Evolutionary conservation across 2,113 vertebrate genomes (phyloP).

Genomic region (Clupea harengus): DNA sequence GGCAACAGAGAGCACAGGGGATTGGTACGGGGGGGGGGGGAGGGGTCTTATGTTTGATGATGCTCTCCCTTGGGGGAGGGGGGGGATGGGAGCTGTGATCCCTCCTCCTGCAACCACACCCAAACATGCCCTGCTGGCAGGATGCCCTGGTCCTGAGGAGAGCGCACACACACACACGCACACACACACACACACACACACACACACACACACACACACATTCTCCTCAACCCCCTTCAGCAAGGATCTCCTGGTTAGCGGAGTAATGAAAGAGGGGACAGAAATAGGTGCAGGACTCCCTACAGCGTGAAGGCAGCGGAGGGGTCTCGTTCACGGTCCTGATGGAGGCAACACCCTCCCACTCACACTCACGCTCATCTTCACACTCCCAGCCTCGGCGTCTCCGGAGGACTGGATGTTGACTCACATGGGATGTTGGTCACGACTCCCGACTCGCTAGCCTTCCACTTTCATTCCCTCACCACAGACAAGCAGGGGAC

Average conservation of each 20-base stretch:
- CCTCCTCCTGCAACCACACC: not conserved
- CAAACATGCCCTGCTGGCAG: not conserved
- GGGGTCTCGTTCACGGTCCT: not conserved
- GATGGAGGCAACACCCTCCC: not conserved
- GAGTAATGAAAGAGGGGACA: not conserved
- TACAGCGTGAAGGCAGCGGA: not conserved
- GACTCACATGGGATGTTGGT: slow-evolving; percentile 7
- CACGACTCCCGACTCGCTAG: not conserved
- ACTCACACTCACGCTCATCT: not conserved
- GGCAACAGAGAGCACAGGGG: not conserved
- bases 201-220: not conserved
- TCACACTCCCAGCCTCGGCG: not conserved
- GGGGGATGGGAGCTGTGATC: not conserved
- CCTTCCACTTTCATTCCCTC: not conserved
- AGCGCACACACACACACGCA: not conserved
- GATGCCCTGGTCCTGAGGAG: not conserved
- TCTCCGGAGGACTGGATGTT: not conserved
- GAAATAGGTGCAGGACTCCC: not conserved
- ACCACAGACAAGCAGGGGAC: not conserved
- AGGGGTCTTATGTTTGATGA: not conserved
- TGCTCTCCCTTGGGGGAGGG: not conserved
- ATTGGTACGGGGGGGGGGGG: not conserved
- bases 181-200: not conserved
- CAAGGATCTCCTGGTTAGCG: not conserved
- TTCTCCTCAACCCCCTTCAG: not conserved